Percentiles rank a stretch among this genome's conserved stretches.
These are phyloP conservation scores for Caretta caretta DNA, from an alignment of 2,113 vertebrate species.

Conservation along the genomic window DNA sequence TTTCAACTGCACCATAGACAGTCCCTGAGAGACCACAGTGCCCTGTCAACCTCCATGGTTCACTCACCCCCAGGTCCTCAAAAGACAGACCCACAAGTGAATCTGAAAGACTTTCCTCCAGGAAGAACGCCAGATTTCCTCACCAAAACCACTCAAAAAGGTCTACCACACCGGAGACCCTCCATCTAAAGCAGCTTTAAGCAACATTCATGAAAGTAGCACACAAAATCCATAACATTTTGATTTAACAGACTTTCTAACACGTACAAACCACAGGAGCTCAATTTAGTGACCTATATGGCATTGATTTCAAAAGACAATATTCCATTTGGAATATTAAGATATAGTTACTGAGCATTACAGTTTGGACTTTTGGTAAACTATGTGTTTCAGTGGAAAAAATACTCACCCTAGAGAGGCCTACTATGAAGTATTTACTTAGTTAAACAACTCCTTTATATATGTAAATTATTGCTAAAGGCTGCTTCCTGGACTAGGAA, in stretches of 20 bases:
- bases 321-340: background rate
- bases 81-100: background rate
- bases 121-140: background rate
- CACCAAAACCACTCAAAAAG: background rate
- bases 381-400: background rate
- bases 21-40: background rate
- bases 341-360: background rate
- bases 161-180: background rate
- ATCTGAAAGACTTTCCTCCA: background rate
- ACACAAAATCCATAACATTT: slow-evolving; percentile 30
- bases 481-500: background rate
- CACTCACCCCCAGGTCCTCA: background rate
- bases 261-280: slow-evolving; percentile 9
- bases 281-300: background rate
- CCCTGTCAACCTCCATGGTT: background rate
- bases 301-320: background rate
- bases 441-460: background rate
- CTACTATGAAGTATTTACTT: background rate
- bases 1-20: background rate
- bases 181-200: slow-evolving; percentile 25
- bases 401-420: background rate
- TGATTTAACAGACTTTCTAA: slow-evolving; percentile 56
- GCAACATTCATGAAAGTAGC: slow-evolving; percentile 13
- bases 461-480: background rate
- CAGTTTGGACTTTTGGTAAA: background rate